A percentile compares a stretch with the other conserved stretches of the same genome.
These are phyloP conservation scores for Bombus soroeensis DNA, from an alignment of 1,140 invertebrate genomes.

Conservation along the genomic window DNA sequence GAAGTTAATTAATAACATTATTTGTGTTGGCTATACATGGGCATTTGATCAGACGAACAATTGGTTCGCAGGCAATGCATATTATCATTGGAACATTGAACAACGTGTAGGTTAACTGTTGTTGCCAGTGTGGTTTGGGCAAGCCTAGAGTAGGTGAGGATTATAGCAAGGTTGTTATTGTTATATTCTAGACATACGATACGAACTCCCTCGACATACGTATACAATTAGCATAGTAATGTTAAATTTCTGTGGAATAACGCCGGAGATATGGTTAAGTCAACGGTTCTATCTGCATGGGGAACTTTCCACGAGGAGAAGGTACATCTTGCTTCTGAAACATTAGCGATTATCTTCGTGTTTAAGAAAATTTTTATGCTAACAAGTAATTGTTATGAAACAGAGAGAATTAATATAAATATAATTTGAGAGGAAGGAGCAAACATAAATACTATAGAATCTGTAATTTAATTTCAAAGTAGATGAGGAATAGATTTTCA, in stretches of 20 bases:
- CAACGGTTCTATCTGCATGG: neutral
- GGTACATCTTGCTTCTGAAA: neutral
- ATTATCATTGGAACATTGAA: slow-evolving; percentile 27
- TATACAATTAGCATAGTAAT: slow-evolving; percentile 18
- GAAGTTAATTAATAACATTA: neutral
- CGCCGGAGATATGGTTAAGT: neutral
- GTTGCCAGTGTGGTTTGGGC: neutral
- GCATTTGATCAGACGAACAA: slow-evolving; percentile 3
- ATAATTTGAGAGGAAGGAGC: no score
- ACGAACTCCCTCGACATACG: neutral
- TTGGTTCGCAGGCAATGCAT: neutral
- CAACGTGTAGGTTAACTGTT: neutral
- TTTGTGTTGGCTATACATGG: neutral
- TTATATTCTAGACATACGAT: slow-evolving; percentile 10
- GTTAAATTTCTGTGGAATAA: slow-evolving; percentile 4
- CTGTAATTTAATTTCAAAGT: neutral
- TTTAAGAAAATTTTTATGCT: neutral
- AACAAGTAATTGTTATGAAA: no score
- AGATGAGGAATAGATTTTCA: no score
- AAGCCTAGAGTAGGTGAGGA: neutral
- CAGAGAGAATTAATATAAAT: no score
- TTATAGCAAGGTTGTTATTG: slow-evolving; percentile 22
- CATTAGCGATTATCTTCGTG: neutral
- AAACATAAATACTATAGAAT: neutral
- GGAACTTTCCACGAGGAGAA: neutral